A percentile compares a stretch with the other conserved stretches of the same genome.
Evolutionary conservation across 2,888 invertebrate species (phyloP).

Genomic region (Eupithecia dodoneata): DNA sequence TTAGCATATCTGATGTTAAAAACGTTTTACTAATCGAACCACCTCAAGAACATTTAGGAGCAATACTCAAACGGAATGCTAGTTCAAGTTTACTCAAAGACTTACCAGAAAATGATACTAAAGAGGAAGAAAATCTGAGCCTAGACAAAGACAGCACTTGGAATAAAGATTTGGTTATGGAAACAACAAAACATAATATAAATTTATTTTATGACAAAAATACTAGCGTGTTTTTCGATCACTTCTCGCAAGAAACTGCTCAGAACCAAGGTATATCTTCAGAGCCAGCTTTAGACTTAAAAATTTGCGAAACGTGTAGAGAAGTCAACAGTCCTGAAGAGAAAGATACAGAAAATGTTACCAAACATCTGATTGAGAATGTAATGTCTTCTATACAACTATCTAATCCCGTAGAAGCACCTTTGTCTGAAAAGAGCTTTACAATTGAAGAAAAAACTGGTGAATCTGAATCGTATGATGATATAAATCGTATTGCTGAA

Average conservation of each 20-base stretch:
- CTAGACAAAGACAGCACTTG: conserved; percentile 28
- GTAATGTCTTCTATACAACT: conserved; percentile 73
- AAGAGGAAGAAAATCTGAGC: conserved; percentile 20
- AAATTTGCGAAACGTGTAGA: conserved; percentile 71
- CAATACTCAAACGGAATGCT: conserved; percentile 37
- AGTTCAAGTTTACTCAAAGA: conserved; percentile 37
- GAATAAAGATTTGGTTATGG: conserved; percentile 22
- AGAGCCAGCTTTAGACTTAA: conserved; percentile 58
- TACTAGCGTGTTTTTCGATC: conserved; percentile 32
- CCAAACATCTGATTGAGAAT: conserved; percentile 72
- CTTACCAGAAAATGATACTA: conserved; percentile 24
- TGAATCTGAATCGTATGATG: conserved; percentile 43
- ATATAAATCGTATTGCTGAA: conserved; percentile 68
- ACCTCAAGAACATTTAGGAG: conserved; percentile 38
- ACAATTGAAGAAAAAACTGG: not conserved
- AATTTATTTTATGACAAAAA: conserved; percentile 32
- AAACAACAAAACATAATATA: conserved; percentile 28
- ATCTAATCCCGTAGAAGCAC: conserved; percentile 69
- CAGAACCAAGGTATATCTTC: conserved; percentile 31
- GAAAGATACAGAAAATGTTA: conserved; percentile 63
- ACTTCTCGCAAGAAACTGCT: conserved; percentile 18
- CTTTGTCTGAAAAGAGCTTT: conserved; percentile 53
- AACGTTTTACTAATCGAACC: conserved; percentile 44
- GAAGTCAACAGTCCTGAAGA: conserved; percentile 67
- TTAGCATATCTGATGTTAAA: conserved; percentile 42